Evolutionary conservation across 2,888 invertebrate genomes (phyloP), one percentile per base, ranked within the genome.

Genomic region (Theretra japonica): DNA sequence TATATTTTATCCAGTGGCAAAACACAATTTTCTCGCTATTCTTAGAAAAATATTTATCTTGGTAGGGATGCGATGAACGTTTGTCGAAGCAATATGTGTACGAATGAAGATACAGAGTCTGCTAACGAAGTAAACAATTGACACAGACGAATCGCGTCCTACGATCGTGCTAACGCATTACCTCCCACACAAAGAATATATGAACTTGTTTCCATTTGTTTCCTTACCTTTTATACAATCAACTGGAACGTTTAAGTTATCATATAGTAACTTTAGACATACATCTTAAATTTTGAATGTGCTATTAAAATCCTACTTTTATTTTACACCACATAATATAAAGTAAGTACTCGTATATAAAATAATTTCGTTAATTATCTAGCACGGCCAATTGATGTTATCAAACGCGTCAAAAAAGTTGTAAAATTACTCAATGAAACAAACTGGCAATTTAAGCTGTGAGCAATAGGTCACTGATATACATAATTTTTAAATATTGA

Each of bases 111-210:
- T 86, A 88, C 83, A 88, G 84, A 84, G 80, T 85, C 86, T 80
- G 80, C 92, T 93, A 93, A 93, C 93, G 94, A 94, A 93, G 93
- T 90, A 93, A 93, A 93, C 93, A 92, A 90, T 90, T 87, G 88
- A 85, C 89, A 87, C 86, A 86, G 88, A 89, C 87, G 86, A 87
- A 86, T 84, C 89, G 82, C 88, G 87, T 87, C 87, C 87, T 82
- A 85, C 85, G 83, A 85, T 78, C 82, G 81, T 79, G 84, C 87
- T 82, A 87, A 86, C 88, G 82, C 81, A 83, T 78, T 81, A 81
- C 77, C 82, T 83, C 79, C 86, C 88, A 89, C 88, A 91, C 89
- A 91, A 90, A 65, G 33, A 65, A n/a, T 65, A 21, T 65, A 65
- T 21, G 19, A 41, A 33, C n/a, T 25, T 58, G 58, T 25, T 28